These are phyloP conservation scores for Tachysurus vachellii DNA, from an alignment of 2,113 vertebrate species.

Conservation along the genomic window DNA sequence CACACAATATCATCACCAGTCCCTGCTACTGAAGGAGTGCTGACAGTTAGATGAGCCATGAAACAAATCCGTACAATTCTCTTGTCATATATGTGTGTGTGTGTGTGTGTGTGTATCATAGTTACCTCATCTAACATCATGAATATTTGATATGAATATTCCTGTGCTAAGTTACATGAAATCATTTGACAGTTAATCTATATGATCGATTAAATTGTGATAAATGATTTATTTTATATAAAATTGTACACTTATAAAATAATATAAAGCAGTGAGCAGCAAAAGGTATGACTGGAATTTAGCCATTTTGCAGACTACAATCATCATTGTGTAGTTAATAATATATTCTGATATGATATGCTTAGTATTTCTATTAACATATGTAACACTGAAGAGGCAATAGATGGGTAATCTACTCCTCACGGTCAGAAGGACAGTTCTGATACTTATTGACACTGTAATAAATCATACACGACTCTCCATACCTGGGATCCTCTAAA, in stretches of 20 bases:
- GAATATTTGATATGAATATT: not conserved
- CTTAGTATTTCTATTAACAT: not conserved
- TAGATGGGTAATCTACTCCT: not conserved
- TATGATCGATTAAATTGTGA: not conserved
- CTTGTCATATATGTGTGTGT: not conserved
- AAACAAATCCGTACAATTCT: constrained; percentile 28
- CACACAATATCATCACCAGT: constrained; percentile 51
- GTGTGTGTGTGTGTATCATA: not conserved
- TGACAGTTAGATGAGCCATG: constrained; percentile 42
- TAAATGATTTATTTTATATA: not conserved
- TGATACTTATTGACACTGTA: not conserved
- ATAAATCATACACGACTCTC: not conserved
- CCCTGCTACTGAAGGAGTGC: constrained; percentile 49
- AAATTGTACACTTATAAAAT: no score
- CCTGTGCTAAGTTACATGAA: not conserved
- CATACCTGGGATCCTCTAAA: not conserved
- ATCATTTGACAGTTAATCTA: not conserved
- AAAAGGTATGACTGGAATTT: not conserved
- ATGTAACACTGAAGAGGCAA: not conserved
- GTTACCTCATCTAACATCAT: constrained; percentile 15
- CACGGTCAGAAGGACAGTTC: not conserved
- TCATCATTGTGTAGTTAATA: not conserved
- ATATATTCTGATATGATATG: not conserved
- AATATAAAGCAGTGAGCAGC: not conserved
- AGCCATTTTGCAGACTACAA: not conserved